Evolutionary conservation across 2,888 invertebrate species (phyloP).

Genomic region (Diarsia rubi): DNA sequence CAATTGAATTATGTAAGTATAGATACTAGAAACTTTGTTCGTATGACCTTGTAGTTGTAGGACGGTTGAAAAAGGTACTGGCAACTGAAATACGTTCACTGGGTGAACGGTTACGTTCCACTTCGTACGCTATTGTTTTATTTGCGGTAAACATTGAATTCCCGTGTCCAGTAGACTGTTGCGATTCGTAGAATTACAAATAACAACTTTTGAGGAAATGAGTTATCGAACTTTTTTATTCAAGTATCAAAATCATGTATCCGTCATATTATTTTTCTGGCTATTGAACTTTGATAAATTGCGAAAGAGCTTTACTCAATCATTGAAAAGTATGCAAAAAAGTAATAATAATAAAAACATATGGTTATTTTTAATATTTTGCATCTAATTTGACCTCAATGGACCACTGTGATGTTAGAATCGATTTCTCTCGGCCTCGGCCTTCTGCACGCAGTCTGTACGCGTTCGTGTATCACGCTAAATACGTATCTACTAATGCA

Average conservation of each 20-base stretch:
- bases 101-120: conserved; percentile 58
- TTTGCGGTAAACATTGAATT: conserved; percentile 56
- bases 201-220: conserved; percentile 31
- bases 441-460: conserved; percentile 79
- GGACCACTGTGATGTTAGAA: conserved; percentile 65
- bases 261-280: not conserved
- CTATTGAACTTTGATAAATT: not conserved
- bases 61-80: conserved; percentile 47
- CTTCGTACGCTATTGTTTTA: conserved; percentile 58
- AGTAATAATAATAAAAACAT: not conserved
- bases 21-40: conserved; percentile 25
- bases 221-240: conserved; percentile 12
- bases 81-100: conserved; percentile 53
- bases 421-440: conserved; percentile 88
- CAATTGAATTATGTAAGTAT: conserved; percentile 18
- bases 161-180: conserved; percentile 44
- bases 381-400: conserved; percentile 52
- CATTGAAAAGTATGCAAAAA: conserved; percentile 1
- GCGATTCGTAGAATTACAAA: conserved; percentile 32
- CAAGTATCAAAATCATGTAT: conserved; percentile 25
- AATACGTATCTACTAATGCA: conserved; percentile 27
- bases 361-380: conserved; percentile 28
- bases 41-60: conserved; percentile 51
- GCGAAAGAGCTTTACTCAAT: not conserved
- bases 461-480: conserved; percentile 78